These are phyloP conservation scores for Zaprionus lineosus DNA, from an alignment of 2,888 invertebrate genomes.

Conservation along the genomic window DNA sequence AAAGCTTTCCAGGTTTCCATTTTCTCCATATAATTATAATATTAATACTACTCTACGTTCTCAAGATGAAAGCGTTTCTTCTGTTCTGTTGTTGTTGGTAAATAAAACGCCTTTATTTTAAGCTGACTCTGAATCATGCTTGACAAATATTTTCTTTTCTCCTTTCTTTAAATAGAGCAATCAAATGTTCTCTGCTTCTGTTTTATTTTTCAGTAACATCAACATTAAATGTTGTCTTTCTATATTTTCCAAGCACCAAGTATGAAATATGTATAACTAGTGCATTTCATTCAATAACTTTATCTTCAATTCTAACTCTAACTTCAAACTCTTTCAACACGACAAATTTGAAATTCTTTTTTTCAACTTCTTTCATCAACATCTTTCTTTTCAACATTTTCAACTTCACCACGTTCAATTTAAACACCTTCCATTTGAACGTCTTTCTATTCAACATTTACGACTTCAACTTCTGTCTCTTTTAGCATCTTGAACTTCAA, in stretches of 20 bases:
- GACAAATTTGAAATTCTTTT: too few relatives aligned
- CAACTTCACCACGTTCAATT: too few relatives aligned
- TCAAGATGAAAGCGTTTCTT: slow-evolving; percentile 29
- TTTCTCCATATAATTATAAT: slow-evolving; percentile 45
- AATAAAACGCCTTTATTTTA: slow-evolving; percentile 11
- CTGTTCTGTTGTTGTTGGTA: slow-evolving; percentile 20
- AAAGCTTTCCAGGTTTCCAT: slow-evolving; percentile 58
- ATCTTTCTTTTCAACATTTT: too few relatives aligned
- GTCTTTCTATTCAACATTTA: too few relatives aligned
- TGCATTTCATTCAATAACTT: slow-evolving; percentile 28
- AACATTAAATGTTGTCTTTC: slow-evolving; percentile 45
- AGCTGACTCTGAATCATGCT: slow-evolving; percentile 23
- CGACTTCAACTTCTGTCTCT: too few relatives aligned
- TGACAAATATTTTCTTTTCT: too few relatives aligned
- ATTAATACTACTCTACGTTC: slow-evolving; percentile 39
- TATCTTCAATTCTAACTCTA: too few relatives aligned
- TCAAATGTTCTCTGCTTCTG: slow-evolving; percentile 10
- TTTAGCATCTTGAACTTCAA: too few relatives aligned
- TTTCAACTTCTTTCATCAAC: too few relatives aligned
- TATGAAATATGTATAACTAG: slow-evolving; percentile 19
- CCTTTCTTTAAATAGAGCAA: slow-evolving; percentile 18
- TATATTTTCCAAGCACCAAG: slow-evolving; percentile 28
- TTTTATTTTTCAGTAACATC: slow-evolving; percentile 12
- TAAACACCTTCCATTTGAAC: too few relatives aligned
- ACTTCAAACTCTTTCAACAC: too few relatives aligned